A percentile compares a stretch with the other conserved stretches of the same genome.
phyloP scores from a whole-genome alignment of 1,140 invertebrate species.

The Camponotus pennsylvanicus region DNA sequence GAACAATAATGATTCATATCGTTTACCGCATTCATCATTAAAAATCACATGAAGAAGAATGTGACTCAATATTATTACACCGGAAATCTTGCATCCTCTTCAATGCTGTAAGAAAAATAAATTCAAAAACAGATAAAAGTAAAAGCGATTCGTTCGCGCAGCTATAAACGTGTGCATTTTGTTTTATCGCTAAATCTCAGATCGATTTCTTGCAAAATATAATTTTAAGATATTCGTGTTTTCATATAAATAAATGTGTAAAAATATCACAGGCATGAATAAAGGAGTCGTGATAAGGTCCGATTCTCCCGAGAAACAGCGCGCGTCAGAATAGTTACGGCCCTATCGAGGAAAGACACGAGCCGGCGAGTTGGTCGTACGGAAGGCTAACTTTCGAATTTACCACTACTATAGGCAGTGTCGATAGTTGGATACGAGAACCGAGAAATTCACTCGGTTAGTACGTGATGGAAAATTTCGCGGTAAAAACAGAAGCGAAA shows the following conservation, averaged over 20 bases:
- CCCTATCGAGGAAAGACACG: slow-evolving; percentile 76
- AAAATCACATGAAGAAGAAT: too few relatives aligned
- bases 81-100: too few relatives aligned
- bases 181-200: not conserved
- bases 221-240: not conserved
- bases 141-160: not conserved
- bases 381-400: slow-evolving; percentile 83
- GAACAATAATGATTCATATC: not conserved
- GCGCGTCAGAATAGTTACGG: slow-evolving; percentile 66
- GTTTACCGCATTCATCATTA: too few relatives aligned
- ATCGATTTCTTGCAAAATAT: too few relatives aligned
- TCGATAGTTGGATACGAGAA: slow-evolving; percentile 63
- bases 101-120: not conserved
- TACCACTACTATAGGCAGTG: slow-evolving; percentile 72
- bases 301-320: not conserved
- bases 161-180: not conserved
- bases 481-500: slow-evolving; percentile 67
- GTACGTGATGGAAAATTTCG: slow-evolving; percentile 78
- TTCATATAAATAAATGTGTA: not conserved
- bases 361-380: slow-evolving; percentile 70
- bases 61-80: too few relatives aligned
- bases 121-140: not conserved
- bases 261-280: not conserved
- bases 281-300: not conserved
- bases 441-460: slow-evolving; percentile 80